Evolutionary conservation across 2,888 invertebrate genomes (phyloP).

Genomic region (Euplexia lucipara): DNA sequence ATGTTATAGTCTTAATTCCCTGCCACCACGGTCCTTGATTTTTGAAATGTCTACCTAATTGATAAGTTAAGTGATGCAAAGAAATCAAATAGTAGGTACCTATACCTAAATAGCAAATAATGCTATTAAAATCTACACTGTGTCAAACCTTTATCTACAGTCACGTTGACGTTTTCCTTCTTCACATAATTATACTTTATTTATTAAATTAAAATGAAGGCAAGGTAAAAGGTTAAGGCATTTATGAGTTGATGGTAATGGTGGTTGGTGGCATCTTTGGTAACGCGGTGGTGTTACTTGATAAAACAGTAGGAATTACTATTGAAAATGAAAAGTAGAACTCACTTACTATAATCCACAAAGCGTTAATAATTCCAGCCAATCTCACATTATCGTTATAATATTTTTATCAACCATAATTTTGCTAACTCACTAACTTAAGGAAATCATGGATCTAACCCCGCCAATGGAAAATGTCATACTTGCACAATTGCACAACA

Average conservation of each 20-base stretch:
- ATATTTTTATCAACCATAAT: not conserved
- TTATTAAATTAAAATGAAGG: no score
- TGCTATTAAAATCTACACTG: not conserved
- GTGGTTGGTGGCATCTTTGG: no score
- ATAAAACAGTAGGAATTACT: not conserved
- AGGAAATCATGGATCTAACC: not conserved
- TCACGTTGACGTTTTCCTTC: not conserved
- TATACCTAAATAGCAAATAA: not conserved
- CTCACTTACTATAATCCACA: not conserved
- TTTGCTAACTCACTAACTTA: no score
- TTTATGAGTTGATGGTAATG: slow-evolving; percentile 3
- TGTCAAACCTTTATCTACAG: not conserved
- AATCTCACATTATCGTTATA: not conserved
- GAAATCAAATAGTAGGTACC: no score
- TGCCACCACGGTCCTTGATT: no score
- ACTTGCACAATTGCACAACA: not conserved
- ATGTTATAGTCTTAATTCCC: no score
- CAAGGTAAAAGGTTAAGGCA: no score
- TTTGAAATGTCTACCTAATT: no score
- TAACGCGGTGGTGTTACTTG: not conserved
- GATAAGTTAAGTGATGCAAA: no score
- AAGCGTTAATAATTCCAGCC: not conserved
- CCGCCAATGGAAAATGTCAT: no score
- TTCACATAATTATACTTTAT: not conserved
- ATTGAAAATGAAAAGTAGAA: not conserved